A percentile compares a stretch with the other conserved stretches of the same genome.
Conservation (phyloP, 2,888 invertebrate genomes). For the Catocala sponsa region DNA sequence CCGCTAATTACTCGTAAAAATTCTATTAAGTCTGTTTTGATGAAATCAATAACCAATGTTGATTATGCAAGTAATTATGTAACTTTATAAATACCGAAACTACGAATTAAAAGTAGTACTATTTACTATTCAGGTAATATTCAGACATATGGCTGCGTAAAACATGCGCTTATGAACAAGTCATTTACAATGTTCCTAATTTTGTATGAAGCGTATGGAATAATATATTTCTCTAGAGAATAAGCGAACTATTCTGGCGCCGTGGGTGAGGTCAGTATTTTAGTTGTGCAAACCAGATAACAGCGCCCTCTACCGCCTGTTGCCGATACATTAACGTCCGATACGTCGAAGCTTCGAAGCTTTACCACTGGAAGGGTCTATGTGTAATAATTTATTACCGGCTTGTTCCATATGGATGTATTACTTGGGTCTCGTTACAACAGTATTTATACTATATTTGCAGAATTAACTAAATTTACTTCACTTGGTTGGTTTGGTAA, state of each 20-base stretch:
- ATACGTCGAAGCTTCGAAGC: conserved; percentile 72
- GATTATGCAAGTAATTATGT: too few species aligned
- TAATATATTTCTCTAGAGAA: conserved; percentile 57
- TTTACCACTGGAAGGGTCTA: conserved; percentile 78
- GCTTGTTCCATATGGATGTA: conserved; percentile 60
- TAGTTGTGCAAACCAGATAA: conserved; percentile 71
- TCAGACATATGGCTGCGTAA: not conserved
- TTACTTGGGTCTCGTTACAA: conserved; percentile 52
- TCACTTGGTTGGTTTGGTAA: not conserved
- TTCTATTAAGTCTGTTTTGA: conserved; percentile 1
- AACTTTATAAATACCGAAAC: too few species aligned
- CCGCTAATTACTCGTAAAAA: conserved; percentile 4
- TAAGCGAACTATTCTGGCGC: conserved; percentile 36
- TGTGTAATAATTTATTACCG: conserved; percentile 80
- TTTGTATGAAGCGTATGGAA: conserved; percentile 59
- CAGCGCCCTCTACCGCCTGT: conserved; percentile 56
- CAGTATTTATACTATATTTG: conserved; percentile 55
- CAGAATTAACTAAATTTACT: conserved; percentile 25
- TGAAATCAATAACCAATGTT: not conserved
- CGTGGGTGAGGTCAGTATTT: conserved; percentile 59
- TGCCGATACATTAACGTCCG: conserved; percentile 76
- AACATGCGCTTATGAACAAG: conserved; percentile 5
- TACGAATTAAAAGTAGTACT: too few species aligned
- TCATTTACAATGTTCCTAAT: conserved; percentile 45
- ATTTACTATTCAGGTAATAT: not conserved